Percentiles rank a stretch among this genome's conserved stretches.
Evolutionary conservation across 2,888 invertebrate genomes (phyloP).

Genomic region (Lithodes maja): DNA sequence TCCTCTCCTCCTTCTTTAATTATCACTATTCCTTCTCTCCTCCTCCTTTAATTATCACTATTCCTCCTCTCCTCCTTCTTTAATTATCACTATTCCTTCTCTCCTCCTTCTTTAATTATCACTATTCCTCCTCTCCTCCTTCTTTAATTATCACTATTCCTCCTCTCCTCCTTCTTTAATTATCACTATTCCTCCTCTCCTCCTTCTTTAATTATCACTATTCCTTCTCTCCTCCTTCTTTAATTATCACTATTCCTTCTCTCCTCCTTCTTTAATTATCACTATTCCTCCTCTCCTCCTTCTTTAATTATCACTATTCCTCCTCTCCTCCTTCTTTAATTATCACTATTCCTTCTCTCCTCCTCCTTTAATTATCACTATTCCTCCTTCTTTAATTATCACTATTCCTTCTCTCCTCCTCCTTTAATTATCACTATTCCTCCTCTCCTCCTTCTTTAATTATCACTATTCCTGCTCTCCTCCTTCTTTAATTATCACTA

Average conservation of each 20-base stretch:
- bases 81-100: background rate
- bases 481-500: too few species aligned
- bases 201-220: background rate
- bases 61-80: background rate
- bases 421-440: background rate
- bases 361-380: conserved; percentile 8
- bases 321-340: background rate
- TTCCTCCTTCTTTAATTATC: background rate
- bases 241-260: background rate
- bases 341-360: conserved; percentile 1
- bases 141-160: background rate
- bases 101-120: background rate
- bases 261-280: background rate
- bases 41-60: background rate
- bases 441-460: too few species aligned
- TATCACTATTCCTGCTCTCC: too few species aligned
- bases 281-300: background rate
- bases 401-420: background rate
- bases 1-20: too few species aligned
- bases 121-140: background rate
- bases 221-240: background rate
- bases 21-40: too few species aligned
- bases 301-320: background rate
- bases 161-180: conserved; percentile 1
- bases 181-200: background rate